Evolutionary conservation across 2,797 vertebrate species (phyloP), one percentile per base, ranked within the genome.

Genomic region (Diplodus puntazzo): DNA sequence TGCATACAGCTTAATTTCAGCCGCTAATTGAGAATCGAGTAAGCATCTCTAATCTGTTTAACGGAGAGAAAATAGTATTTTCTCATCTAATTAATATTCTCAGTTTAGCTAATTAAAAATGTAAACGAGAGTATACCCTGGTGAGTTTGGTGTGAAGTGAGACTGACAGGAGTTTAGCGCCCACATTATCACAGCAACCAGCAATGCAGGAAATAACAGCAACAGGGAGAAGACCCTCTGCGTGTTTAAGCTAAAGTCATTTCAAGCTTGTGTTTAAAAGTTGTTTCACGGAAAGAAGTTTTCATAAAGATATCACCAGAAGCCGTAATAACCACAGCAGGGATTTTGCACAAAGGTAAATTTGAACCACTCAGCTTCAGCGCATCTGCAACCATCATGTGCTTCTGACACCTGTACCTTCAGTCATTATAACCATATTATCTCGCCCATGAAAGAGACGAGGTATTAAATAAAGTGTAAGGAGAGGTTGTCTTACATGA

Each of bases 11-110:
- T 94, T 94, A 94, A 94, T 93, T 94, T 92, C 90, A 91, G 86
- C 89, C 86, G 90, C 89, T 94, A 94, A 95, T 95, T 92, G 89
- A 85, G 90, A 95, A 93, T 85, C 86, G 75, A 92, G 91, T 92
- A 92, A 94, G 90, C 93, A 93, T 94, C 90, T 91, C 91, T 95
- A 95, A 95, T 94, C 93, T 94, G 92, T 93, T 92, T 84, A 90
- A 90, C 83, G 82, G 75, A 89, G 89, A 84, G 23, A 87, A 34
- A 91, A 92, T 74, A 66, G 69, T 88, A 82, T 91, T 91, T 90
- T 91, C 77, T 88, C 86, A 84, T 60, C 84, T 89, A 90, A 92
- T 93, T 94, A 93, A 92, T 93, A 93, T 93, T 93, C 86, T 72
- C 65, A 74, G 73, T 92, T 90, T 87, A 88, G 85, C 87, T 88